Percentiles rank a stretch among this genome's conserved stretches.
Conservation (phyloP, 2,797 vertebrate species). For the Astyanax mexicanus region DNA sequence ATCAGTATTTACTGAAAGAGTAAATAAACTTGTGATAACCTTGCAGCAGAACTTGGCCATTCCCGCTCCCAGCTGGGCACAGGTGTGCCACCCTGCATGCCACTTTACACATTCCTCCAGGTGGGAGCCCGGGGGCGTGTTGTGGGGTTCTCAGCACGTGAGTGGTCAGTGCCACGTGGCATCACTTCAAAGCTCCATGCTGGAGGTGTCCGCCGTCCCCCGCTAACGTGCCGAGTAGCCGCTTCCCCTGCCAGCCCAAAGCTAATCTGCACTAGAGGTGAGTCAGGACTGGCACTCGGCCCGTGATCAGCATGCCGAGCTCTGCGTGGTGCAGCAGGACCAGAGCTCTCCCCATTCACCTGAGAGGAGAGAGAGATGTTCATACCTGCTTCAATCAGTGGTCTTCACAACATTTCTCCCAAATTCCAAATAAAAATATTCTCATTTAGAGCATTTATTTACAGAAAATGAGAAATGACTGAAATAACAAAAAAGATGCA, state of each 20-base stretch:
- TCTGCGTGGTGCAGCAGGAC: not conserved
- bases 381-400: no score
- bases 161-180: constrained; percentile 32
- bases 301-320: not conserved
- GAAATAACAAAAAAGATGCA: no score
- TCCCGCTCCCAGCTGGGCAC: not conserved
- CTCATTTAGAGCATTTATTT: no score
- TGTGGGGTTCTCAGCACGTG: not conserved
- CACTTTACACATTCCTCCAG: constrained; percentile 52
- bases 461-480: no score
- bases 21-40: not conserved
- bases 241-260: constrained; percentile 22
- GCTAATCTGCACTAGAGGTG: constrained; percentile 55
- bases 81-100: constrained; percentile 37
- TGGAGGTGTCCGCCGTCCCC: constrained; percentile 28
- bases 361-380: not conserved
- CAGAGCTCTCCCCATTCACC: constrained; percentile 19
- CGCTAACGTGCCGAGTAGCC: not conserved
- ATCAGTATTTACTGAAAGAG: not conserved
- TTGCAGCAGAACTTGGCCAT: not conserved
- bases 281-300: constrained; percentile 47
- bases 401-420: no score
- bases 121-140: constrained; percentile 23
- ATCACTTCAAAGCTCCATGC: constrained; percentile 43
- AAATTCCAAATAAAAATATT: no score